Percentiles rank a stretch among this genome's conserved stretches.
Conservation (phyloP, 2,888 invertebrate genomes). For the Scaptomyza caliginosa region DNA sequence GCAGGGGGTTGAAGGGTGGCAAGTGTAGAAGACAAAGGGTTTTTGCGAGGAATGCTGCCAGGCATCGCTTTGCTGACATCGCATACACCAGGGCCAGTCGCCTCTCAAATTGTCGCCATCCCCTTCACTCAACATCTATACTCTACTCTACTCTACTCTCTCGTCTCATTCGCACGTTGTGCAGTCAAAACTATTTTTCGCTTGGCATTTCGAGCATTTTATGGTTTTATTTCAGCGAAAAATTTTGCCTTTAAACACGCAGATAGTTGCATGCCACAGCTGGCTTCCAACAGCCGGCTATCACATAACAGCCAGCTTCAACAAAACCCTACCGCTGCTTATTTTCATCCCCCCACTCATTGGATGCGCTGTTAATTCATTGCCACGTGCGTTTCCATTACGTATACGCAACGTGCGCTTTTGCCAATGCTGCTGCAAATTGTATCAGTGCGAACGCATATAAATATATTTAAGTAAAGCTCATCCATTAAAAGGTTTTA, state of each 20-base stretch:
- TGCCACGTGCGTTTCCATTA: conserved; percentile 62
- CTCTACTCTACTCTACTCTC: background rate
- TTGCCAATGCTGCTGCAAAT: background rate
- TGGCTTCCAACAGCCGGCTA: conserved; percentile 40
- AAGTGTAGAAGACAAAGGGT: background rate
- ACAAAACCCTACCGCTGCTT: background rate
- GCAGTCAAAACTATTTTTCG: conserved; percentile 78
- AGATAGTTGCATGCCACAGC: conserved; percentile 67
- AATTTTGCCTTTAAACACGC: conserved; percentile 73
- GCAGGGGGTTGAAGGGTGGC: background rate
- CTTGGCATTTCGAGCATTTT: conserved; percentile 78
- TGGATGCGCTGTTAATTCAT: conserved; percentile 63
- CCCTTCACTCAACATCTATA: background rate
- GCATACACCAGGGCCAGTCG: conserved; percentile 45
- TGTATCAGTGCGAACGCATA: background rate
- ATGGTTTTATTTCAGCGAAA: conserved; percentile 77
- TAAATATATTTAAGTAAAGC: conserved; percentile 28
- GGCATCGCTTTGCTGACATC: conserved; percentile 64
- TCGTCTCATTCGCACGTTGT: conserved; percentile 6
- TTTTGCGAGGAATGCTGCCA: conserved; percentile 27
- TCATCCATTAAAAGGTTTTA: background rate
- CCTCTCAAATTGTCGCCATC: conserved; percentile 1
- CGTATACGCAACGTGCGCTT: conserved; percentile 46
- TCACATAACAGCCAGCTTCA: conserved; percentile 19
- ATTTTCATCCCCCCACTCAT: conserved; percentile 13